phyloP scores from a whole-genome alignment of 2,888 invertebrate genomes.

The Acanthosepion pharaonis region DNA sequence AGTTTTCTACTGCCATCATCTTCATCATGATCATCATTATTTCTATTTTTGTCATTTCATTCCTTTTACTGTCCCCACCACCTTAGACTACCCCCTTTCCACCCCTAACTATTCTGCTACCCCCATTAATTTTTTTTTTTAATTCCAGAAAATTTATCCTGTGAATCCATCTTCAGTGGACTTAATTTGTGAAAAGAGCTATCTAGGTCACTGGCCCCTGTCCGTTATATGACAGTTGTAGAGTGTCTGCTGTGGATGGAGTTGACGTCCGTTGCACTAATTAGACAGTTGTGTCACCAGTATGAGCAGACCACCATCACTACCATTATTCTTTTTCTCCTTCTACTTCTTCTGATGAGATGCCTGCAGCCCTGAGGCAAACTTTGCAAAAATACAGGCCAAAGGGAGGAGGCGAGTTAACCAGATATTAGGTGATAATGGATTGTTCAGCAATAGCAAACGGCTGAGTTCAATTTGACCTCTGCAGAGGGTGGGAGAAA shows the following conservation, averaged over 20 bases:
- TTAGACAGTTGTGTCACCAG: conserved; percentile 33
- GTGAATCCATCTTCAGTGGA: conserved; percentile 33
- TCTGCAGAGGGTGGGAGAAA: neutral
- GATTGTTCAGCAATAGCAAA: conserved; percentile 9
- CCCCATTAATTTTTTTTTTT: conserved; percentile 16
- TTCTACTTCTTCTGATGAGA: neutral
- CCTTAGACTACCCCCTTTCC: neutral
- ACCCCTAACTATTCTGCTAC: neutral
- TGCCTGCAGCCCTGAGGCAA: neutral
- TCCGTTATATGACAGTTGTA: conserved; percentile 6
- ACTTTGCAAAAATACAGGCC: conserved; percentile 15
- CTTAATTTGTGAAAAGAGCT: conserved; percentile 33
- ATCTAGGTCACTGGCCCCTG: conserved; percentile 22
- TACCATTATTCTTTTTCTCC: neutral
- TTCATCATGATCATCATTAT: neutral
- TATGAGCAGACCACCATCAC: neutral
- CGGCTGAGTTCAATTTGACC: conserved; percentile 33
- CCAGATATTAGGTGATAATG: conserved; percentile 33
- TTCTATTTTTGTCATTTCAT: neutral
- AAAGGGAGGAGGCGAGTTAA: neutral
- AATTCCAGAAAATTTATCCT: conserved; percentile 33
- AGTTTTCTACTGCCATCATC: neutral
- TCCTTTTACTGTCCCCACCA: neutral
- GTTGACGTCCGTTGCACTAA: neutral
- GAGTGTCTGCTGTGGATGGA: neutral